phyloP scores from a whole-genome alignment of 2,113 vertebrate species.

The Myiozetetes cayanensis region DNA sequence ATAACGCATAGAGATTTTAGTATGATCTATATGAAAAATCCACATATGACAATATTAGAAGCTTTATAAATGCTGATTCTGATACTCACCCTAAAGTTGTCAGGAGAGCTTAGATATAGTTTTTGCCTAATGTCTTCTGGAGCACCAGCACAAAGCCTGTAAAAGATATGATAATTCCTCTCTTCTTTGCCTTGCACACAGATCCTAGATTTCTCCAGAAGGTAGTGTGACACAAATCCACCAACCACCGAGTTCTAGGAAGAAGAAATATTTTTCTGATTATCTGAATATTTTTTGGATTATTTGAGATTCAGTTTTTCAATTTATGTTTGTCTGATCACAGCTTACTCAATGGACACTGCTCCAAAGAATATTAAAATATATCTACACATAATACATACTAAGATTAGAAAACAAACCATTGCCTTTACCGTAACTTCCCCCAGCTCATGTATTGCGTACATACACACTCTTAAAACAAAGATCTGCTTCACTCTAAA shows the following conservation, averaged over 20 bases:
- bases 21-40: not conserved
- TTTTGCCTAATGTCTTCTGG: constrained; percentile 90
- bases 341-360: not conserved
- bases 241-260: constrained; percentile 91
- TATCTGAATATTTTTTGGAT: not conserved
- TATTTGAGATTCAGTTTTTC: not conserved
- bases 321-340: not conserved
- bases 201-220: constrained; percentile 98
- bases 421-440: not conserved
- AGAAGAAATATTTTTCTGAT: constrained; percentile 35
- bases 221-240: constrained; percentile 97
- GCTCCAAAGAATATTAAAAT: not conserved
- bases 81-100: constrained; percentile 90
- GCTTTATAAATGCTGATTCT: not conserved
- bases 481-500: not conserved
- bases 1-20: not conserved
- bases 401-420: not conserved
- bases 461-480: not conserved
- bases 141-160: constrained; percentile 93
- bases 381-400: not conserved
- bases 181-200: constrained; percentile 94
- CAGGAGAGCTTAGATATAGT: constrained; percentile 89
- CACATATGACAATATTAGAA: not conserved
- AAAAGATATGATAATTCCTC: constrained; percentile 98
- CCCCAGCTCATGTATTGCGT: not conserved